A percentile compares a stretch with the other conserved stretches of the same genome.
Evolutionary conservation across 2,888 invertebrate species (phyloP).

Genomic region (Dicyrtomina minuta): DNA sequence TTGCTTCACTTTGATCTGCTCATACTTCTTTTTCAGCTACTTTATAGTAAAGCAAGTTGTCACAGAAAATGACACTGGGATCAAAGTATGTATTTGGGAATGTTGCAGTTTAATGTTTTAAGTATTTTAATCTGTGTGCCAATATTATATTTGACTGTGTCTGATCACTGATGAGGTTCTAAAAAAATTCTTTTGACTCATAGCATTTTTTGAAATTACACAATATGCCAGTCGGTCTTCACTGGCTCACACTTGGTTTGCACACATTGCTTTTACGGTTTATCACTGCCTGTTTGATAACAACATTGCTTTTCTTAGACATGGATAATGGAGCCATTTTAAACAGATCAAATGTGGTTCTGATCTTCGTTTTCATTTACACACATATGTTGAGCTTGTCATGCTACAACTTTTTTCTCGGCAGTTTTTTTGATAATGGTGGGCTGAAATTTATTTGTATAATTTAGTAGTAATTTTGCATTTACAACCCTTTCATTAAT

Average conservation of each 20-base stretch:
- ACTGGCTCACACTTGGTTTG: constrained; percentile 42
- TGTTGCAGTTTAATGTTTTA: no score
- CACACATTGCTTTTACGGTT: constrained; percentile 43
- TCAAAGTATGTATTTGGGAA: constrained; percentile 41
- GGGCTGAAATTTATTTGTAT: no score
- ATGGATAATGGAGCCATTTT: constrained; percentile 34
- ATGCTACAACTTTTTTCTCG: constrained; percentile 25
- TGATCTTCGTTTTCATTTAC: constrained; percentile 36
- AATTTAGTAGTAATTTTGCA: no score
- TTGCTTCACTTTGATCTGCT: constrained; percentile 29
- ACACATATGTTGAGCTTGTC: constrained; percentile 13
- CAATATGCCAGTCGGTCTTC: constrained; percentile 38
- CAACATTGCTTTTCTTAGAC: constrained; percentile 30
- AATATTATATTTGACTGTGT: no score
- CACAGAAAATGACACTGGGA: constrained; percentile 41
- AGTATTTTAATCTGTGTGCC: no score
- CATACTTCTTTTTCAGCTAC: constrained; percentile 42
- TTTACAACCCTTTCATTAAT: not conserved
- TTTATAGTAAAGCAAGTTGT: constrained; percentile 49
- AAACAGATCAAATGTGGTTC: not conserved
- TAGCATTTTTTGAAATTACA: constrained; percentile 47
- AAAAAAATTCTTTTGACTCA: not conserved
- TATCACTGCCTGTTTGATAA: constrained; percentile 37
- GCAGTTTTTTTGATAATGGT: constrained; percentile 6
- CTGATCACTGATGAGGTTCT: no score